Evolutionary conservation across 2,888 invertebrate species (phyloP).

Genomic region (Leucophenga maculata): DNA sequence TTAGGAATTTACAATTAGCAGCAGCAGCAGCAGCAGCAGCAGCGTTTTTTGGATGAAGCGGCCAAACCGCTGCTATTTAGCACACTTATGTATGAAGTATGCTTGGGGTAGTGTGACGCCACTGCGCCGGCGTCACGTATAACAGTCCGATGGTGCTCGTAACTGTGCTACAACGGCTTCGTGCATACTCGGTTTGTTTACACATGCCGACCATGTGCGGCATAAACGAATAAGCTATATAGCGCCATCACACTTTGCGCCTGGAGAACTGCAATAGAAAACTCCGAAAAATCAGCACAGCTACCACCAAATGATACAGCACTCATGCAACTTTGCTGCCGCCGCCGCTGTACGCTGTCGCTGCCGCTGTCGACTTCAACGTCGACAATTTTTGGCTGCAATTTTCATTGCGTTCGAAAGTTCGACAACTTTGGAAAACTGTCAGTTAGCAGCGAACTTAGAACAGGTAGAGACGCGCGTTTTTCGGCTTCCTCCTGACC

Average conservation of each 20-base stretch:
- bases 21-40: neutral
- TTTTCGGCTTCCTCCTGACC: conserved; percentile 67
- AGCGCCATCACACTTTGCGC: conserved; percentile 27
- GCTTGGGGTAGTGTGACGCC: conserved; percentile 35
- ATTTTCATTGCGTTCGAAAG: conserved; percentile 70
- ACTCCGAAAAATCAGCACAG: conserved; percentile 42
- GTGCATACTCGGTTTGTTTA: neutral
- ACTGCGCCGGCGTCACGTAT: conserved; percentile 2
- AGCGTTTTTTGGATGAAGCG: conserved; percentile 25
- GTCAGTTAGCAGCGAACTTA: conserved; percentile 74
- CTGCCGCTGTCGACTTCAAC: conserved; percentile 32
- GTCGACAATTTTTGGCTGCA: conserved; percentile 65
- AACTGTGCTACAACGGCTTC: neutral
- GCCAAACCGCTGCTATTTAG: conserved; percentile 37
- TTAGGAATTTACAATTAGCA: conserved; percentile 54
- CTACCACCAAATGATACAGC: conserved; percentile 20
- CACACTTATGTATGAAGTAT: neutral
- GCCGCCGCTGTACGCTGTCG: conserved; percentile 19
- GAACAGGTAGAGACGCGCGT: conserved; percentile 74
- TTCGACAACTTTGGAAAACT: conserved; percentile 73
- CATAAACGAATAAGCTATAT: neutral
- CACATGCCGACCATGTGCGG: neutral
- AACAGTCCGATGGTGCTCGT: neutral
- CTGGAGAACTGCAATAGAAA: conserved; percentile 7
- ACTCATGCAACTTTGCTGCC: conserved; percentile 14